Evolutionary conservation across 2,888 invertebrate species (phyloP).

Genomic region (Drosophila birchii): DNA sequence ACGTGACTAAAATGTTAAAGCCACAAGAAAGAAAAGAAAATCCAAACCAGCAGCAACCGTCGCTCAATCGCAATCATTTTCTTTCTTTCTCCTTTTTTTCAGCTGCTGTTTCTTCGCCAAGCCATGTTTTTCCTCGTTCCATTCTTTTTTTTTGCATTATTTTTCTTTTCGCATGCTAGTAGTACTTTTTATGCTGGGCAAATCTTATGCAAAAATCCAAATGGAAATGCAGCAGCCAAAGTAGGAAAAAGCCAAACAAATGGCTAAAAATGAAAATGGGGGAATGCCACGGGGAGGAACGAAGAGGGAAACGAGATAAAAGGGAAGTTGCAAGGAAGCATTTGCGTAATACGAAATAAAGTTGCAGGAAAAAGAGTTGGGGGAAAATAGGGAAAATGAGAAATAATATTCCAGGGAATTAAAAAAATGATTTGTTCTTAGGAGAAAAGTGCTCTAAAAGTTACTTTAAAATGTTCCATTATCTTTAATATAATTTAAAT

Average conservation of each 20-base stretch:
- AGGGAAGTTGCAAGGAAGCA: slow-evolving; percentile 28
- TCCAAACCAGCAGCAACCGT: slow-evolving; percentile 65
- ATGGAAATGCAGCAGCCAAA: slow-evolving; percentile 57
- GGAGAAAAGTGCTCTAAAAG: background rate
- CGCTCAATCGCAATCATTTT: slow-evolving; percentile 65
- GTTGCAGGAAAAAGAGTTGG: slow-evolving; percentile 4
- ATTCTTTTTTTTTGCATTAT: slow-evolving; percentile 7
- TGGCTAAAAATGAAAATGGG: slow-evolving; percentile 32
- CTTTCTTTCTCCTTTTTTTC: slow-evolving; percentile 29
- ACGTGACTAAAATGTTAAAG: slow-evolving; percentile 83
- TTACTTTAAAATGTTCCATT: background rate
- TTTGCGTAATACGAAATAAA: slow-evolving; percentile 35
- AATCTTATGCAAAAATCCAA: slow-evolving; percentile 76
- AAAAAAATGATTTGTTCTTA: background rate
- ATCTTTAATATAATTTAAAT: background rate
- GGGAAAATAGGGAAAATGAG: background rate
- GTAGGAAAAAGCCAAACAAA: slow-evolving; percentile 49
- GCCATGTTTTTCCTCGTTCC: slow-evolving; percentile 14
- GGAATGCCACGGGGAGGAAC: background rate
- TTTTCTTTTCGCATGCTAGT: slow-evolving; percentile 20
- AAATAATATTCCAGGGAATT: background rate
- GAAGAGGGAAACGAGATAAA: slow-evolving; percentile 9
- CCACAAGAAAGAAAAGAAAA: slow-evolving; percentile 63
- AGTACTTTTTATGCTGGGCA: slow-evolving; percentile 36
- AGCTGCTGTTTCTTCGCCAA: slow-evolving; percentile 25